A percentile compares a stretch with the other conserved stretches of the same genome.
These are phyloP conservation scores for Noctua janthina DNA, from an alignment of 2,888 invertebrate genomes.

Conservation along the genomic window DNA sequence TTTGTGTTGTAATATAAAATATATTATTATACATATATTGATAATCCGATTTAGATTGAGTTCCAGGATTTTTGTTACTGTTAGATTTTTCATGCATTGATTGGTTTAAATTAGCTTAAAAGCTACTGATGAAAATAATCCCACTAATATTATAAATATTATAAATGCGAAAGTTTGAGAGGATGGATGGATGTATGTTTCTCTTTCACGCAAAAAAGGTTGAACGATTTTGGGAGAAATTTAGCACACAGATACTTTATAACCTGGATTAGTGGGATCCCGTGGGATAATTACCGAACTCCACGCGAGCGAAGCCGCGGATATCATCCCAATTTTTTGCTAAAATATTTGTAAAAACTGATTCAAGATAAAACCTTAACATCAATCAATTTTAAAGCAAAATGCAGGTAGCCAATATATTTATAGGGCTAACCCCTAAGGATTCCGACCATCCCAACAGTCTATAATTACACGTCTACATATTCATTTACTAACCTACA, in stretches of 20 bases:
- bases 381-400: slow-evolving; percentile 26
- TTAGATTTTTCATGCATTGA: not conserved
- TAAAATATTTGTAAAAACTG: not conserved
- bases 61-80: not conserved
- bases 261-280: too few relatives aligned
- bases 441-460: slow-evolving; percentile 39
- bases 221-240: too few relatives aligned
- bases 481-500: slow-evolving; percentile 26
- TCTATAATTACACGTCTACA: slow-evolving; percentile 58
- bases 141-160: too few relatives aligned
- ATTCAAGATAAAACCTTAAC: not conserved
- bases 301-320: too few relatives aligned
- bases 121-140: not conserved
- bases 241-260: too few relatives aligned
- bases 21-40: slow-evolving; percentile 13
- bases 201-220: too few relatives aligned
- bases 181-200: too few relatives aligned
- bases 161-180: too few relatives aligned
- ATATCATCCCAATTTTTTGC: not conserved
- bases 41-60: slow-evolving; percentile 13
- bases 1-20: slow-evolving; percentile 7
- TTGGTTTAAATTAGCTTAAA: not conserved
- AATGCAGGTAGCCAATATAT: slow-evolving; percentile 56
- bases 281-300: too few relatives aligned
- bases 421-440: slow-evolving; percentile 57